Evolutionary conservation across 2,113 vertebrate genomes (phyloP).

Genomic region (Haplotaxodon microlepis): DNA sequence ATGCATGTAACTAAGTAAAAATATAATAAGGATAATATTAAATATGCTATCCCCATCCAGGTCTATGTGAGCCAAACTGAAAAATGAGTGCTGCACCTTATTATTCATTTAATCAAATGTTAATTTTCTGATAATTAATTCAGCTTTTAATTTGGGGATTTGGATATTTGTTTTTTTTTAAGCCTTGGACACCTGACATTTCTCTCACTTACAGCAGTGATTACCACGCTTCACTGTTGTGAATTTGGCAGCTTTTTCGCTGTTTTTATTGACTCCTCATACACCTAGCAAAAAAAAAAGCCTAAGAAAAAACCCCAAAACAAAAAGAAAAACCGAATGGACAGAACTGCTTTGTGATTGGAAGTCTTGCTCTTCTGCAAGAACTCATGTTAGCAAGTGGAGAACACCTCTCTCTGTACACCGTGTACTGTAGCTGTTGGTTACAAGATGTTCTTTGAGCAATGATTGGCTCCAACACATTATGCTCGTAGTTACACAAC

Average conservation of each 20-base stretch:
- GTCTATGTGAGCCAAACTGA: neutral
- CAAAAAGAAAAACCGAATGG: neutral
- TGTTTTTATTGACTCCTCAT: neutral
- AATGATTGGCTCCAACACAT: neutral
- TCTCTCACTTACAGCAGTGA: neutral
- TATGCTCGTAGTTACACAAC: neutral
- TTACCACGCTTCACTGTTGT: neutral
- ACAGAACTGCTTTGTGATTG: neutral
- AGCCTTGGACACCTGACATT: neutral
- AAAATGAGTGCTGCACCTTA: neutral
- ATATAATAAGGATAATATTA: neutral
- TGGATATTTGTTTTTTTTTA: neutral
- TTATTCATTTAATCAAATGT: neutral
- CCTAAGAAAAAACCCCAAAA: accelerated
- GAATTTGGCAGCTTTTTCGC: neutral
- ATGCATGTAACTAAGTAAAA: neutral
- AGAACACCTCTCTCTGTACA: neutral
- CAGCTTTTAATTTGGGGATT: neutral
- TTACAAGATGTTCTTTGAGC: neutral
- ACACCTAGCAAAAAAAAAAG: neutral
- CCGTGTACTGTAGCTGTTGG: neutral
- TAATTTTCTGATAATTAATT: neutral
- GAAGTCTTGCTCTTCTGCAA: neutral
- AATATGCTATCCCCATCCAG: neutral
- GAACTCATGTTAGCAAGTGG: neutral